phyloP scores from a whole-genome alignment of 2,888 invertebrate species.

The Mesodorylaimus sp. region DNA sequence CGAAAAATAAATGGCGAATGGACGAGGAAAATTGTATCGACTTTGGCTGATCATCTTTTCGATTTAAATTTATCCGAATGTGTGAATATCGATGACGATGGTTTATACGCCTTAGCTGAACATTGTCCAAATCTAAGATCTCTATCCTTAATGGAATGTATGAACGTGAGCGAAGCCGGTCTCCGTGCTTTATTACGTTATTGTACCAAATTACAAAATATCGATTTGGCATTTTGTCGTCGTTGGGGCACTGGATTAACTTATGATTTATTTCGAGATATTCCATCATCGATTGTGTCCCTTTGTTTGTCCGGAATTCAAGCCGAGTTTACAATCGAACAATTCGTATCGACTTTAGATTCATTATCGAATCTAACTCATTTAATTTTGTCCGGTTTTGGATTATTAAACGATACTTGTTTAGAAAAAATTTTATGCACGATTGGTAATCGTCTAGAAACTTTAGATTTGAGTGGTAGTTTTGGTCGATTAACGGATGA shows the following conservation, averaged over 20 bases:
- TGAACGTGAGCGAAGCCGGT: background rate
- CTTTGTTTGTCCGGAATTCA: background rate
- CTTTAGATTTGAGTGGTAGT: background rate
- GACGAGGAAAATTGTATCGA: background rate
- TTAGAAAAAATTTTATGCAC: background rate
- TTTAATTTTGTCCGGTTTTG: background rate
- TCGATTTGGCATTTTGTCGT: slow-evolving; percentile 1
- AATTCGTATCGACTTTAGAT: background rate
- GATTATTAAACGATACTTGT: background rate
- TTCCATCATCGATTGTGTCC: background rate
- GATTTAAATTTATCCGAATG: background rate
- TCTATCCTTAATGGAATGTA: background rate
- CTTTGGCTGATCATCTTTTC: background rate
- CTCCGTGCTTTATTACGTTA: background rate
- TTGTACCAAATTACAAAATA: background rate
- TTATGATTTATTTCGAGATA: background rate
- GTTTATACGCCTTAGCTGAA: background rate
- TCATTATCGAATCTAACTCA: background rate
- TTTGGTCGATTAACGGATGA: background rate
- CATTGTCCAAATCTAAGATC: background rate
- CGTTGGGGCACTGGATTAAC: background rate
- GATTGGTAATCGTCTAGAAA: background rate
- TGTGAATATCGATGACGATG: background rate
- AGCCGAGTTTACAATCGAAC: background rate
- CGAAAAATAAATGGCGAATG: background rate